phyloP scores from a whole-genome alignment of 2,113 vertebrate genomes.

The Hippolais icterina region DNA sequence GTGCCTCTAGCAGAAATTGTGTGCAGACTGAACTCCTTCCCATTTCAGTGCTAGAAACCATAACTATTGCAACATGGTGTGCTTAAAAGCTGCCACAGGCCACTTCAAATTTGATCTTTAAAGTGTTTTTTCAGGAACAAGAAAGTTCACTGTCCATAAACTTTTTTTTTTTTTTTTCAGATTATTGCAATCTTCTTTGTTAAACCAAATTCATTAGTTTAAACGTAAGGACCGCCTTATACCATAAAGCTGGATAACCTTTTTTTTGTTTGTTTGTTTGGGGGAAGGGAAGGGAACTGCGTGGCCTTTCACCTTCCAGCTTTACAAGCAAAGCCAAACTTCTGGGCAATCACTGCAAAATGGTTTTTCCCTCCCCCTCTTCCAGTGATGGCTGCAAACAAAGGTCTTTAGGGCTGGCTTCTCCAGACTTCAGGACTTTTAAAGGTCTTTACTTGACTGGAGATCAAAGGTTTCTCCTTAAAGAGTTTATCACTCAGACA shows the following conservation, averaged over 20 bases:
- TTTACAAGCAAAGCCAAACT: slow-evolving; percentile 54
- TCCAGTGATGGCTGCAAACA: slow-evolving; percentile 50
- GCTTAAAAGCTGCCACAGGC: background rate
- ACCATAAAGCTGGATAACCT: background rate
- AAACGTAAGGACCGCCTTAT: slow-evolving; percentile 4
- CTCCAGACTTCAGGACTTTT: slow-evolving; percentile 47
- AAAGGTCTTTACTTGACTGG: slow-evolving; percentile 55
- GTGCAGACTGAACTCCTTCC: background rate
- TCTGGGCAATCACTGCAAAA: slow-evolving; percentile 58
- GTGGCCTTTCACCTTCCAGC: slow-evolving; percentile 51
- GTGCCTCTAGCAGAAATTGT: background rate
- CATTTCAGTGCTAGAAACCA: background rate
- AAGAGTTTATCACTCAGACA: slow-evolving; percentile 66
- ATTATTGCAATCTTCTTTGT: background rate
- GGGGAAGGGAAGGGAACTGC: background rate
- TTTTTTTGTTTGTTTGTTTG: background rate
- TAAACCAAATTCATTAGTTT: background rate
- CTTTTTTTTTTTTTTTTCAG: background rate
- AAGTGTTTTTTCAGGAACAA: background rate
- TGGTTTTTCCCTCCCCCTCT: slow-evolving; percentile 48
- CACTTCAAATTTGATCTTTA: background rate
- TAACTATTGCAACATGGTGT: background rate
- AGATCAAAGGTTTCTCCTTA: slow-evolving; percentile 68
- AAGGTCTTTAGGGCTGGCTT: slow-evolving; percentile 51
- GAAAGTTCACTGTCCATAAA: background rate